These are phyloP conservation scores for Diplodus sargus DNA, from an alignment of 2,797 vertebrate species.

Conservation along the genomic window DNA sequence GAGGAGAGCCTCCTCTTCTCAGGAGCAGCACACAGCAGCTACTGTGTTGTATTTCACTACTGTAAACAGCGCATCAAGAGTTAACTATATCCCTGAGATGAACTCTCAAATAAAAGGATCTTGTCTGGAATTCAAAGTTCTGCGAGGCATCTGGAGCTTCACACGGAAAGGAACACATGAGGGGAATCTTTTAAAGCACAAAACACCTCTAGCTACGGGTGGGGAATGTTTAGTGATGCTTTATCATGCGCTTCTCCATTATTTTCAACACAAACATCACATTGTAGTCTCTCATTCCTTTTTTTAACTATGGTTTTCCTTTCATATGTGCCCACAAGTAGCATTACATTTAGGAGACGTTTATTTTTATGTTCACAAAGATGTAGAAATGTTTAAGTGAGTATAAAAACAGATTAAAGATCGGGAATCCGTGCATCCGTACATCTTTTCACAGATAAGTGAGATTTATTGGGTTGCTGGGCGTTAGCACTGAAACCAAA, in stretches of 20 bases:
- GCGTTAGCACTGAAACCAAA: neutral
- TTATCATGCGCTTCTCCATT: conserved; percentile 56
- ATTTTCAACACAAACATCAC: conserved; percentile 43
- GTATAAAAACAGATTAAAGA: neutral
- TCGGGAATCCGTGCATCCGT: neutral
- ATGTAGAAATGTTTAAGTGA: neutral
- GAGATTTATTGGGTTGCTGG: neutral
- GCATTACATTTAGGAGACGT: neutral
- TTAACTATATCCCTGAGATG: conserved; percentile 61
- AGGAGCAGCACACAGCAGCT: conserved; percentile 23
- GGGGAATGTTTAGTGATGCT: conserved; percentile 45
- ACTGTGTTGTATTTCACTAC: conserved; percentile 22
- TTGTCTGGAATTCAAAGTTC: conserved; percentile 59
- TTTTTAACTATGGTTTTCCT: neutral
- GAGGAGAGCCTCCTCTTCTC: neutral
- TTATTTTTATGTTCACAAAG: neutral
- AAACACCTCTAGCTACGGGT: conserved; percentile 52
- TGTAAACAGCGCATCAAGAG: conserved; percentile 31
- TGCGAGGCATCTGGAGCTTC: conserved; percentile 52
- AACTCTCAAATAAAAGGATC: conserved; percentile 61
- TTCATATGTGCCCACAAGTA: neutral
- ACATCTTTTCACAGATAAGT: neutral
- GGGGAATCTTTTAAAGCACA: conserved; percentile 46
- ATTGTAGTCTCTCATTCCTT: conserved; percentile 10
- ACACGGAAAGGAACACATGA: conserved; percentile 68